Base-by-base conservation (phyloP, 2,888 invertebrate species). In the Trichacis sp. region DNA sequence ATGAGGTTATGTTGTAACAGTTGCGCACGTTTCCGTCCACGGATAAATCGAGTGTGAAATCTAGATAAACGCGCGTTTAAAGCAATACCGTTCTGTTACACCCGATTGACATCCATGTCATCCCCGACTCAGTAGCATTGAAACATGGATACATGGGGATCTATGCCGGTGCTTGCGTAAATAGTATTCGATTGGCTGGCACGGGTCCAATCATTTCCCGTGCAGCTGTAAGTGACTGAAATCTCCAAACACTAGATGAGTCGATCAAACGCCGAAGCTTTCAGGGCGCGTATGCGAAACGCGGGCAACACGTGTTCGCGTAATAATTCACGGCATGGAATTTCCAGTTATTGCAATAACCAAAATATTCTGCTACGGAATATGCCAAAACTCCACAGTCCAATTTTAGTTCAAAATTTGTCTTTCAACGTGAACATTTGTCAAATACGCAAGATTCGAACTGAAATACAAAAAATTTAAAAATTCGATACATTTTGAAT, bases 171-270 rank as follows among this genome's bases (percentile, higher is more conserved):
- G 63, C 55, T 49, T 56, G 63, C 62, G 62, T 60, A 63, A 67
- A 67, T 53, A 56, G 47, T 59, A 49, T 50, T 63, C 59, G 59
- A 66, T 58, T 54, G 54, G 55, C 33, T 67, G 67, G 67, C 67
- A 49, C 50, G 30, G 59, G 55, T 63, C 67, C 67, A 67, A 63
- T 67, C 56, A 20, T 52, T 45, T 43, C 36, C 51, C 59, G 59
- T 51, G 49, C 63, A 60, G 62, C 67, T 67, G 67, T 58, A 63
- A 67, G 63, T 60, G 67, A 67, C 63, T 59, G 60, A 63, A 67
- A 67, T 67, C 67, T 67, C 59, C 58, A 51, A 60, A 63, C 49
- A 43, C 36, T 36, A 46, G 56, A 54, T 60, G 46, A 54, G 57
- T 53, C 53, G 53, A 56, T 63, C 62, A 55, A 58, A 65, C 42